These are phyloP conservation scores for Piprites chloris DNA, from an alignment of 2,113 vertebrate species.

Conservation along the genomic window DNA sequence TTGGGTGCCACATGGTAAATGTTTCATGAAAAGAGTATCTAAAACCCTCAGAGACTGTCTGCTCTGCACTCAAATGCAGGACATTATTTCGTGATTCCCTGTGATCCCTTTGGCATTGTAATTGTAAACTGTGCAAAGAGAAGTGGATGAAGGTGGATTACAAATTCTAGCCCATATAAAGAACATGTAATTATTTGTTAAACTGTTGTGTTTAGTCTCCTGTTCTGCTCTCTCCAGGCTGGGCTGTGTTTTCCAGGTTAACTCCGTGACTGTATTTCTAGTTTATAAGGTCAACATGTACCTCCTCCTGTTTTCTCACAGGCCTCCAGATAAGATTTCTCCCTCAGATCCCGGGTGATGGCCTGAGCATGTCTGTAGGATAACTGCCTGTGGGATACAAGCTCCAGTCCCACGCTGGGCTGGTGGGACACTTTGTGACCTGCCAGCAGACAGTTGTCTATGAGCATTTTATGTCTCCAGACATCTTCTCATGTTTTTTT, in stretches of 20 bases:
- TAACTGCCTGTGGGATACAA: background rate
- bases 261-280: conserved; percentile 6
- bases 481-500: background rate
- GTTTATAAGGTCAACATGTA: background rate
- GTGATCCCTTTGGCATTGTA: conserved; percentile 61
- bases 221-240: background rate
- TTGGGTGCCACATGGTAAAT: conserved; percentile 37
- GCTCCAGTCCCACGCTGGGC: background rate
- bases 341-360: conserved; percentile 3
- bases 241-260: conserved; percentile 12
- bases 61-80: conserved; percentile 50
- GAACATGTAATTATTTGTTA: conserved; percentile 58
- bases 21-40: conserved; percentile 62
- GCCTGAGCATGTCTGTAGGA: background rate
- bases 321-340: conserved; percentile 34
- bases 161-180: conserved; percentile 28
- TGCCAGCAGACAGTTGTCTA: background rate
- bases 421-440: background rate
- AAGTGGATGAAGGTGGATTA: conserved; percentile 60
- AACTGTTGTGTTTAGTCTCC: conserved; percentile 48
- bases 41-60: conserved; percentile 47
- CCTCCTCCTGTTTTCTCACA: conserved; percentile 37
- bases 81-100: conserved; percentile 58
- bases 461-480: background rate
- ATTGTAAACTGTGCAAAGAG: conserved; percentile 56